phyloP scores from a whole-genome alignment of 2,113 vertebrate species.

The Odobenus rosmarus region DNA sequence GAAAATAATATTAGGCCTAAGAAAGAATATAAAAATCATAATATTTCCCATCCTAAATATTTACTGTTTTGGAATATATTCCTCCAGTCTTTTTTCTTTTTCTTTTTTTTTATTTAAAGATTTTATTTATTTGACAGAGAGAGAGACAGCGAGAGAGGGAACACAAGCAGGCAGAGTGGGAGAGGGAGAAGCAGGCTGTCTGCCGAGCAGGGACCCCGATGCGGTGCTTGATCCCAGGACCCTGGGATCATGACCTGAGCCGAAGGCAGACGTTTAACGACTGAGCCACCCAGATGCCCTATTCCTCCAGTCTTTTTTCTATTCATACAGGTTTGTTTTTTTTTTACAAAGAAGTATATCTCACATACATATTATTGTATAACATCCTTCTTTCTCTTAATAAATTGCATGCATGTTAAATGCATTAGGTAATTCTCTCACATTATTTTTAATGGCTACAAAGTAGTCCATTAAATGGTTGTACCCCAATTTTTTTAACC shows the following conservation, averaged over 20 bases:
- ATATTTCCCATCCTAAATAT: neutral
- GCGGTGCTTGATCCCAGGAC: no score
- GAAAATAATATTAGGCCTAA: neutral
- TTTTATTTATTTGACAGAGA: no score
- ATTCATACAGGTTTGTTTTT: neutral
- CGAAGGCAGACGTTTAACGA: no score
- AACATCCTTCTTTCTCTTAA: neutral
- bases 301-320: neutral
- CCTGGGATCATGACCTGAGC: no score
- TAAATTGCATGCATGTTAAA: neutral
- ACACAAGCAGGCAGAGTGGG: no score
- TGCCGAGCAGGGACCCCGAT: no score
- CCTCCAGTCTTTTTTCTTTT: neutral
- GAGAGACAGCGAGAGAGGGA: no score
- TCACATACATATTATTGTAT: neutral
- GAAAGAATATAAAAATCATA: neutral
- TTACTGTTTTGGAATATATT: conserved; percentile 31
- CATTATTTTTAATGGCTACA: conserved; percentile 14
- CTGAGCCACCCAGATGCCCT: no score
- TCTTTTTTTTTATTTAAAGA: no score
- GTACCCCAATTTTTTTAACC: neutral
- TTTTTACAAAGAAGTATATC: neutral
- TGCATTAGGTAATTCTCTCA: neutral
- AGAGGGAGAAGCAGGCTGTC: no score
- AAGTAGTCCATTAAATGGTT: neutral